Base-by-base conservation (phyloP, 2,888 invertebrate species). In the Hirtodrosophila duncani region DNA sequence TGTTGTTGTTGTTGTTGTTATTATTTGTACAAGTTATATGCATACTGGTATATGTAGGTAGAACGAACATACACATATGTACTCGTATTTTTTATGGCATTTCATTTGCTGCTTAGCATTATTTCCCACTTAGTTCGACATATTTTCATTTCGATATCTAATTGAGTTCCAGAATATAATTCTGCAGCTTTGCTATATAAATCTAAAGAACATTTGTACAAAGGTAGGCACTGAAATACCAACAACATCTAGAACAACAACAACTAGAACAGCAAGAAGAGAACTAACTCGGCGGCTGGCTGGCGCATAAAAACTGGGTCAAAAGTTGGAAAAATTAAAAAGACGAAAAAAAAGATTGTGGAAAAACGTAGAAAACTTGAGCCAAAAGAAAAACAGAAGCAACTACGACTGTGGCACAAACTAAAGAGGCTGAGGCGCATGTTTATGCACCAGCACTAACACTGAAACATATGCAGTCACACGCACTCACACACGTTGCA, bases 271-370 rank as follows among this genome's bases (percentile, higher is more conserved):
- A 49, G 26, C 16, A 38, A 37, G 44, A 45, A 30, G 23, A 45
- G 57, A 34, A 31, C 21, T 31, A 50, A 48, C 43, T 46, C 24
- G 17, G 30, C 31, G 46, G 48, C 59, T 53, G 50, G 52, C 63
- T 45, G 66, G 45, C 64, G 59, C 66, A 56, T 36, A 42, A 49
- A 69, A 74, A 74, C 70, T 75, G 65, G 75, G 75, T 78, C 75
- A 75, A 78, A 80, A 69, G 78, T 80, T 80, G 75, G 74, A 78
- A 80, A 77, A 77, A 77, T 67, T 77, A 69, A 75, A 62, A 79
- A 67, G 51, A 67, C 63, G 62, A 62, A 69, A 69, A 74, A 55
- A 44, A 55, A 44, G 36, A 49, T 26, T 31, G 44, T 60, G 45
- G 77, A 79, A 79, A 75, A 79, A 72, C 77, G 72, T 67, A 41